Evolutionary conservation across 2,888 invertebrate species (phyloP).

Genomic region (Megaustenia siamemsis): DNA sequence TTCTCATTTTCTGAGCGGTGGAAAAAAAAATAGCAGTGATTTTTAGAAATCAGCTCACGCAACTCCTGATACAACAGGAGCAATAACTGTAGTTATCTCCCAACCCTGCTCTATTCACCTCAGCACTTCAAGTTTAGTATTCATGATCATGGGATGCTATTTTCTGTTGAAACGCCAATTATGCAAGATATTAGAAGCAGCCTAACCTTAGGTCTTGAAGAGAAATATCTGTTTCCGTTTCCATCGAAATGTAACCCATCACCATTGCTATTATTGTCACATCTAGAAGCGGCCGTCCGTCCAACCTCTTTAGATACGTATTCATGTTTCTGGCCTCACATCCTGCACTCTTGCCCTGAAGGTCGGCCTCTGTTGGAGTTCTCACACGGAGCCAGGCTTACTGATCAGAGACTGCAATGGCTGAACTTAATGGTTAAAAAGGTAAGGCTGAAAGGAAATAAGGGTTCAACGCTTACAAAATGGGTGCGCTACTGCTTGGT

Average conservation of each 20-base stretch:
- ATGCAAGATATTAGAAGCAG: background rate
- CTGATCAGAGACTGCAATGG: background rate
- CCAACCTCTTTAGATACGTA: background rate
- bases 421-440: background rate
- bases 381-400: background rate
- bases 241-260: background rate
- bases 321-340: background rate
- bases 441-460: background rate
- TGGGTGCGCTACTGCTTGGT: slow-evolving; percentile 34
- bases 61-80: background rate
- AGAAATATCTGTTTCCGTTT: background rate
- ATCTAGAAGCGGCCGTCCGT: background rate
- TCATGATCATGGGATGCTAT: background rate
- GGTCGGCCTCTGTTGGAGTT: background rate
- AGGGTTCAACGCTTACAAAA: slow-evolving; percentile 30
- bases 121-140: background rate
- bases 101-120: background rate
- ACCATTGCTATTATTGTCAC: background rate
- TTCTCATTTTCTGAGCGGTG: no score
- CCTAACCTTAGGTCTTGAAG: no score
- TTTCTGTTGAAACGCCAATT: slow-evolving; percentile 9
- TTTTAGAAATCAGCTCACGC: background rate
- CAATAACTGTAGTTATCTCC: background rate
- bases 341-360: background rate
- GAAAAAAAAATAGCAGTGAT: background rate